A percentile compares a stretch with the other conserved stretches of the same genome.
Conservation (phyloP, 2,113 vertebrate genomes). For the Paracanthobrama guichenoti region DNA sequence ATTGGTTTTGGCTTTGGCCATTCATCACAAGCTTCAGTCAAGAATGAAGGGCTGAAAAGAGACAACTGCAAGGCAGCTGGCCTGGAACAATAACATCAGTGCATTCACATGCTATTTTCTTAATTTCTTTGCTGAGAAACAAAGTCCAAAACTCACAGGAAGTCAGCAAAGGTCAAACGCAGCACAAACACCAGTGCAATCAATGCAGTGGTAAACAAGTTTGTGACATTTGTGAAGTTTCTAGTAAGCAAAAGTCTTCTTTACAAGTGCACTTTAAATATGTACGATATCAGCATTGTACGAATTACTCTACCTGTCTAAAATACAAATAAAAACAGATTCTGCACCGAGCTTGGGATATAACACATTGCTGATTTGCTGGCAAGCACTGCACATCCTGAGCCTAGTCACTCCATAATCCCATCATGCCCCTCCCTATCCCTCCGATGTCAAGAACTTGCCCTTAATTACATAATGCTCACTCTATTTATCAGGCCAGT, state of each 20-base stretch:
- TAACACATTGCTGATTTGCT: background rate
- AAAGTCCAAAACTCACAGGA: conserved; percentile 5
- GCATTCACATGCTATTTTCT: background rate
- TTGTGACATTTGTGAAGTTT: background rate
- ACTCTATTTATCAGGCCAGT: conserved; percentile 38
- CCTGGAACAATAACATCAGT: background rate
- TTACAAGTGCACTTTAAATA: background rate
- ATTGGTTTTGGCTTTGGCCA: background rate
- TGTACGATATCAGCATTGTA: background rate
- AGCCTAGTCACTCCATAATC: conserved; percentile 59
- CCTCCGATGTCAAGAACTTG: conserved; percentile 62
- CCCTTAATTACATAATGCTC: conserved; percentile 65
- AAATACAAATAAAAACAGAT: background rate
- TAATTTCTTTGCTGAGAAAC: background rate
- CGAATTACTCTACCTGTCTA: too few relatives aligned
- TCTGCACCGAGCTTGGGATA: background rate
- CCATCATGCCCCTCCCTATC: conserved; percentile 63
- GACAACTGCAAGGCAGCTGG: background rate
- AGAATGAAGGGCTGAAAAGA: background rate
- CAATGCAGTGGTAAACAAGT: background rate
- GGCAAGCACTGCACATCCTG: conserved; percentile 1
- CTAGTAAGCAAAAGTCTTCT: background rate
- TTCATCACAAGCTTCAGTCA: conserved; percentile 17
- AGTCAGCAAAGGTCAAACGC: background rate
- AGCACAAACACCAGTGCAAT: background rate